A percentile compares a stretch with the other conserved stretches of the same genome.
phyloP scores from a whole-genome alignment of 2,888 invertebrate species.

The Lissocephala sabroskyi region DNA sequence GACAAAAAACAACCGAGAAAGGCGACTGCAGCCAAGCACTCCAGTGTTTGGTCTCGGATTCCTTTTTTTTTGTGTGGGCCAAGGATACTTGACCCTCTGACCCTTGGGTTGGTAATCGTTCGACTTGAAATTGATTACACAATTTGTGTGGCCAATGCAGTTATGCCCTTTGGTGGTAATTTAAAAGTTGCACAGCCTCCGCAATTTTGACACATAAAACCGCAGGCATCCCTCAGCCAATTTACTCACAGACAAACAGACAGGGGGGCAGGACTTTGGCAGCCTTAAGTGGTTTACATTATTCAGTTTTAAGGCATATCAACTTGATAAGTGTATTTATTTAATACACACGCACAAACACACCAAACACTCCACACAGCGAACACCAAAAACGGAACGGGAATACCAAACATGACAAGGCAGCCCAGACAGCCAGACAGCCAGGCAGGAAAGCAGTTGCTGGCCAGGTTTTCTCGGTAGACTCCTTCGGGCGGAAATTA shows the following conservation, averaged over 20 bases:
- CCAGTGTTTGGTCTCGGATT: neutral
- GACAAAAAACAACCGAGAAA: too few species aligned
- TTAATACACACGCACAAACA: conserved; percentile 45
- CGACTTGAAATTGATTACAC: conserved; percentile 56
- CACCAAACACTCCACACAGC: conserved; percentile 9
- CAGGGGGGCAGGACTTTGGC: too few species aligned
- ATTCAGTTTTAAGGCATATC: conserved; percentile 62
- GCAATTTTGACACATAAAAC: conserved; percentile 54
- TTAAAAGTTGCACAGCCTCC: conserved; percentile 60
- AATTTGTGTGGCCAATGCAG: conserved; percentile 28
- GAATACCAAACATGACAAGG: conserved; percentile 10
- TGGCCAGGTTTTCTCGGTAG: too few species aligned
- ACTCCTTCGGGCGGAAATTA: conserved; percentile 59
- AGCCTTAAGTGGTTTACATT: conserved; percentile 60
- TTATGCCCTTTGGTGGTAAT: conserved; percentile 43
- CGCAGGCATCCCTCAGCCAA: conserved; percentile 9
- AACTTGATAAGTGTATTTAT: conserved; percentile 63
- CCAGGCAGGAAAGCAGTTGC: neutral
- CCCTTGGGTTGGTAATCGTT: neutral
- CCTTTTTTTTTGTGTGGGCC: neutral
- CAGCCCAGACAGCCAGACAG: conserved; percentile 1
- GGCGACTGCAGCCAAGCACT: too few species aligned
- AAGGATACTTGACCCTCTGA: conserved; percentile 1
- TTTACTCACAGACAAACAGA: too few species aligned
- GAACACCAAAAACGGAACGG: conserved; percentile 7